phyloP scores from a whole-genome alignment of 1,140 invertebrate species.

The Anastrepha obliqua region DNA sequence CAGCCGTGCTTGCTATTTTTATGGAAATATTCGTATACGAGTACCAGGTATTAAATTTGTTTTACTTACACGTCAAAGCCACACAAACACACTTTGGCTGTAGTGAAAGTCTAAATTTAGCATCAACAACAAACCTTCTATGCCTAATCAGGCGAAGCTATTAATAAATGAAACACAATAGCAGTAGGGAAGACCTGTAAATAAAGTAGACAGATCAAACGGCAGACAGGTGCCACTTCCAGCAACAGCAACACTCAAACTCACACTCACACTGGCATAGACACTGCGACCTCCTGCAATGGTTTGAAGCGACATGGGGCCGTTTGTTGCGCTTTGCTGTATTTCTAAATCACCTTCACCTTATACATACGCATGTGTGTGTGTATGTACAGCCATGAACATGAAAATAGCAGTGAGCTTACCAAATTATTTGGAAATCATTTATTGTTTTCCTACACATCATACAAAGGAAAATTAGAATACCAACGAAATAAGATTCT shows the following conservation, averaged over 20 bases:
- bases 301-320: background rate
- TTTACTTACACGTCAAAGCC: background rate
- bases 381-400: background rate
- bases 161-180: constrained; percentile 13
- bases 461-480: too few species aligned
- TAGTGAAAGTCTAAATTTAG: background rate
- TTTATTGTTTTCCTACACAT: too few species aligned
- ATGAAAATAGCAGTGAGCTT: too few species aligned
- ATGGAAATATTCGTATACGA: too few species aligned
- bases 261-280: background rate
- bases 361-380: background rate
- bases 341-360: constrained; percentile 20
- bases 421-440: too few species aligned
- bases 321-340: background rate
- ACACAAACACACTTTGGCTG: background rate
- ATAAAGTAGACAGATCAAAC: constrained; percentile 28
- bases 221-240: constrained; percentile 19
- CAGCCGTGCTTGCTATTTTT: too few species aligned
- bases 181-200: background rate
- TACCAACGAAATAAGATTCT: too few species aligned
- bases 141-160: background rate
- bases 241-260: background rate
- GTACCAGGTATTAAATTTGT: too few species aligned
- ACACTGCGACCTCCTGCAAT: background rate
- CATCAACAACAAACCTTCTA: background rate